Evolutionary conservation across 1,140 invertebrate species (phyloP).

Genomic region (Drosophila willistoni): DNA sequence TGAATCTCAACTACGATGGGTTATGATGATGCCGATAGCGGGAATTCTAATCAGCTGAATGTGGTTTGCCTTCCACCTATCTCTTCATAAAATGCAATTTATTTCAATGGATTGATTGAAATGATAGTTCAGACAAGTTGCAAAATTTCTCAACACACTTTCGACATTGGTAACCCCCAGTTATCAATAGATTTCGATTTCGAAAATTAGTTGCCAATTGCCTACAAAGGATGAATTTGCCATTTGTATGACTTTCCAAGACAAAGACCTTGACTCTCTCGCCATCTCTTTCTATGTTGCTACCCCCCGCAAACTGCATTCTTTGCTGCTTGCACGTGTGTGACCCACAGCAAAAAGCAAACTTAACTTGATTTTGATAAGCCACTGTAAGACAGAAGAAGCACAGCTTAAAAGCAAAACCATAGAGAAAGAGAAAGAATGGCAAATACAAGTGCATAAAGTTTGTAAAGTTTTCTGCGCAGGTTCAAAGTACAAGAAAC

Average conservation of each 20-base stretch:
- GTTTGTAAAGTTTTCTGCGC: slow-evolving; percentile 13
- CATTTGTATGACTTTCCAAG: background rate
- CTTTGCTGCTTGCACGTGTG: slow-evolving; percentile 8
- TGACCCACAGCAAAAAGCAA: background rate
- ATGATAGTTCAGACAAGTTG: background rate
- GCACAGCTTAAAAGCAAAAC: background rate
- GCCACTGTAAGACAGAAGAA: slow-evolving; percentile 8
- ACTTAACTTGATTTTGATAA: slow-evolving; percentile 9
- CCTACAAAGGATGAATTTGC: background rate
- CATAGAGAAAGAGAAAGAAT: background rate
- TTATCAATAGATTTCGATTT: no score
- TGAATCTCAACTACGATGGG: background rate
- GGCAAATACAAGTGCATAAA: background rate
- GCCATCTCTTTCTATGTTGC: background rate
- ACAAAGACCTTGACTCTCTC: slow-evolving; percentile 6
- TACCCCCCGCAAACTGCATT: background rate
- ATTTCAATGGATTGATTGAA: background rate
- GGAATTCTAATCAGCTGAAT: background rate
- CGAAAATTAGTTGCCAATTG: no score
- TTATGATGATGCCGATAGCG: background rate
- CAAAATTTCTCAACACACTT: background rate
- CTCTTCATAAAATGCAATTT: background rate
- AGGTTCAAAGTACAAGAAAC: slow-evolving; percentile 54
- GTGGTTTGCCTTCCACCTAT: background rate
- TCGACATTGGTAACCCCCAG: no score